phyloP scores from a whole-genome alignment of 2,797 vertebrate species.

The Esox lucius region DNA sequence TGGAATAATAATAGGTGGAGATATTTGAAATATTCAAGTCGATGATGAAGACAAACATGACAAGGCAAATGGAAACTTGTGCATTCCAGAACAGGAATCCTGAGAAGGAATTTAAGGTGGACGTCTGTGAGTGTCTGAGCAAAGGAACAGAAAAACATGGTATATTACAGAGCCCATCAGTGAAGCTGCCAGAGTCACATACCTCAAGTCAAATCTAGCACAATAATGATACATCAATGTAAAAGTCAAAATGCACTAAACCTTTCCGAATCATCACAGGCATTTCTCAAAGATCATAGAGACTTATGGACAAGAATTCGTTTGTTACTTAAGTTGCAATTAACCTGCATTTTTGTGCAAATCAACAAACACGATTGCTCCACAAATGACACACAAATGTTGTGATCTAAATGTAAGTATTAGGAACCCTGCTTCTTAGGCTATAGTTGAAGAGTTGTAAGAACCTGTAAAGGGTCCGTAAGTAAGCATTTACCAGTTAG shows the following conservation, averaged over 20 bases:
- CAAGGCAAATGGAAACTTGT: neutral
- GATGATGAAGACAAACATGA: neutral
- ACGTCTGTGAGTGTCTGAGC: constrained; percentile 23
- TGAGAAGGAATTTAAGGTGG: constrained; percentile 10
- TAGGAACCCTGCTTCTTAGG: neutral
- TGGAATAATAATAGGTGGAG: neutral
- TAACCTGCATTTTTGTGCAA: neutral
- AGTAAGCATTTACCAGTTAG: no score
- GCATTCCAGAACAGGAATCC: neutral
- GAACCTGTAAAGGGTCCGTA: no score
- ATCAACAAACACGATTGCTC: neutral
- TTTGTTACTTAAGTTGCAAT: neutral
- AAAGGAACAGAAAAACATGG: constrained; percentile 12
- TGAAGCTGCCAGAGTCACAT: constrained; percentile 47
- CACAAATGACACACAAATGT: neutral
- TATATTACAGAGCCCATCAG: constrained; percentile 39
- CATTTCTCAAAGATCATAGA: constrained; percentile 25
- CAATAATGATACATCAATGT: constrained; percentile 56
- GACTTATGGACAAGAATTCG: constrained; percentile 3
- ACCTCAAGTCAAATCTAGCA: constrained; percentile 62
- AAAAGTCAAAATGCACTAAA: constrained; percentile 42
- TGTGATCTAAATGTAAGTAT: neutral
- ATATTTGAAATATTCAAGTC: neutral
- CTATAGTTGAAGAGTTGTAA: no score
- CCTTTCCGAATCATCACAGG: constrained; percentile 11